A percentile compares a stretch with the other conserved stretches of the same genome.
Evolutionary conservation across 2,888 invertebrate genomes (phyloP).

Genomic region (Lottia scabra): DNA sequence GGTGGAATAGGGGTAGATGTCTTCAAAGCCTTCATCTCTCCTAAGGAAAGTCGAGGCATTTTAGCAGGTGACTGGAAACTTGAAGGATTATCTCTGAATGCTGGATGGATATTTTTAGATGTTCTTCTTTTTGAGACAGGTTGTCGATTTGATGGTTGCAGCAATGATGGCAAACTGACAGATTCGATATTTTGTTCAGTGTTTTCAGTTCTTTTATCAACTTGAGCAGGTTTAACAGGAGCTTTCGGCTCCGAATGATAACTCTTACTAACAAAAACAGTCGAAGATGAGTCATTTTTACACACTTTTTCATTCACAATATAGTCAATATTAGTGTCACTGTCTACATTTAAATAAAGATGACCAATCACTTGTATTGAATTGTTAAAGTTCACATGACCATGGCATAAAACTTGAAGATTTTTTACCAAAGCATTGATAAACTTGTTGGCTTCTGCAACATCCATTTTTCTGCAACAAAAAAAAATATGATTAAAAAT

Average conservation of each 20-base stretch:
- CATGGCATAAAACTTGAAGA: neutral
- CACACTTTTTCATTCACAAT: slow-evolving; percentile 1
- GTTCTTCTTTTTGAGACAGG: too few relatives aligned
- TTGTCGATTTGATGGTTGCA: too few relatives aligned
- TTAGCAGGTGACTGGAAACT: neutral
- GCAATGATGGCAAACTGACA: too few relatives aligned
- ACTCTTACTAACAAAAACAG: slow-evolving; percentile 1
- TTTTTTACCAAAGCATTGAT: slow-evolving; percentile 2
- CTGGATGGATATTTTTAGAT: neutral
- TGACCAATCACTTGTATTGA: neutral
- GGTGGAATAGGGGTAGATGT: too few relatives aligned
- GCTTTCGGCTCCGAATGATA: neutral
- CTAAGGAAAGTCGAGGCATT: neutral
- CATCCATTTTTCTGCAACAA: neutral
- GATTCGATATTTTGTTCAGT: too few relatives aligned
- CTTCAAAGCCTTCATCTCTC: neutral
- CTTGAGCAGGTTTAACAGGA: neutral
- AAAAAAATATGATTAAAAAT: too few relatives aligned
- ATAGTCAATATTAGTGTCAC: neutral
- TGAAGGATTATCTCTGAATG: neutral
- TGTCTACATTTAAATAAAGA: neutral
- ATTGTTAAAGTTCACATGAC: neutral
- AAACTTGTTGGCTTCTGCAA: neutral
- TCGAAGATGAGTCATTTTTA: neutral
- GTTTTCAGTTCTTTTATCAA: too few relatives aligned